phyloP scores from a whole-genome alignment of 2,888 invertebrate genomes.

The Hypena proboscidalis region DNA sequence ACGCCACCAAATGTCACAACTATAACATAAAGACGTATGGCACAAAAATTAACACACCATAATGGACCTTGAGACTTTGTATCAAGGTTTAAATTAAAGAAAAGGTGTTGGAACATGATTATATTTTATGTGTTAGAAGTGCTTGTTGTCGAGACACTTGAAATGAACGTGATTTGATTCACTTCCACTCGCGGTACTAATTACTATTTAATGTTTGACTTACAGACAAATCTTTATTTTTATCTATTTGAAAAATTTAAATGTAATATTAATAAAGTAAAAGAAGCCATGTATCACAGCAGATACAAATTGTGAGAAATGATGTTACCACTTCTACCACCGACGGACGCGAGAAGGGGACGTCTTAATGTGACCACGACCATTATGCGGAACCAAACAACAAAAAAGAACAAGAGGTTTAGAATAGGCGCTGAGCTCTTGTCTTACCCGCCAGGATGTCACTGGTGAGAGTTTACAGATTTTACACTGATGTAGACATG shows the following conservation, averaged over 20 bases:
- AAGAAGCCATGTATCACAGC: no score
- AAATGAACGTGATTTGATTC: slow-evolving; percentile 2
- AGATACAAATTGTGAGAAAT: background rate
- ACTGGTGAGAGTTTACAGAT: no score
- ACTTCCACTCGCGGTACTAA: slow-evolving; percentile 2
- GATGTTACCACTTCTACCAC: background rate
- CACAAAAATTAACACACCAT: background rate
- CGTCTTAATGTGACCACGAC: background rate
- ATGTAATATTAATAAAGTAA: background rate
- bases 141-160: slow-evolving; percentile 11
- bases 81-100: background rate
- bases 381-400: no score
- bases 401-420: no score
- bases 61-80: background rate
- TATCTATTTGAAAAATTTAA: background rate
- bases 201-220: slow-evolving; percentile 1
- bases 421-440: no score
- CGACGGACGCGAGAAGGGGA: background rate
- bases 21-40: background rate
- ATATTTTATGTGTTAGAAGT: background rate
- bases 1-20: slow-evolving; percentile 1
- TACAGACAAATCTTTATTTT: slow-evolving; percentile 1
- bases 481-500: no score
- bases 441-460: no score
- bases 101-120: background rate